Evolutionary conservation across 2,113 vertebrate species (phyloP), one percentile per base, ranked within the genome.

Genomic region (Brachyhypopomus occidentalis): DNA sequence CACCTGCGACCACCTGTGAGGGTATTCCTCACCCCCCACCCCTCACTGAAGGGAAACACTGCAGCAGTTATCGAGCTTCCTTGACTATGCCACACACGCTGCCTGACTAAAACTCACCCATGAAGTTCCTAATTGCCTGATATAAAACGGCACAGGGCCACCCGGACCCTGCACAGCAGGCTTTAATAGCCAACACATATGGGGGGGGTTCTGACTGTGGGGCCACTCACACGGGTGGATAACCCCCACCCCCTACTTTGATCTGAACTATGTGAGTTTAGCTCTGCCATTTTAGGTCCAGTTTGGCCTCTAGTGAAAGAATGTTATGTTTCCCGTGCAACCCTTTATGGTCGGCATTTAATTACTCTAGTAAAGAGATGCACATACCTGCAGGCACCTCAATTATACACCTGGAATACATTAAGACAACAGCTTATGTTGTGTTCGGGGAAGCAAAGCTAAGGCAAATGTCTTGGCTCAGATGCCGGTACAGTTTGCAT

Each of bases 241-340:
- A 60, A 64, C 55, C 34, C 58, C 48, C 34, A 12, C 9, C 11
- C 45, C 45, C 45, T 14, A 14, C 81, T 88, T 85, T 88, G 81
- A 82, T 88, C 72, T 85, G 69, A 5, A 48, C 55, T 66, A 70
- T 81, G 78, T 72, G 71, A 60, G 78, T 77, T 86, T 77, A 52
- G 77, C 80, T 84, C 67, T 83, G 27, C 73, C 30, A 30, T 79
- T 64, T 76, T 41, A 64, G 71, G 58, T 70, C 41, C 75, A 38
- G 55, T 48, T 78, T 81, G 78, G 79, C 79, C 72, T 74, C 74
- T 38, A 83, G 59, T 84, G 81, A 88, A 88, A 80, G 69, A 81
- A 82, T 84, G 85, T 83, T 88, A 84, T 23, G 77, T 85, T 87
- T 84, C 85, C 79, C 85, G 82, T 84, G 77, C 80, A 67, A 76